A percentile compares a stretch with the other conserved stretches of the same genome.
These are phyloP conservation scores for Caerostris darwini DNA, from an alignment of 1,140 invertebrate species.

Conservation along the genomic window DNA sequence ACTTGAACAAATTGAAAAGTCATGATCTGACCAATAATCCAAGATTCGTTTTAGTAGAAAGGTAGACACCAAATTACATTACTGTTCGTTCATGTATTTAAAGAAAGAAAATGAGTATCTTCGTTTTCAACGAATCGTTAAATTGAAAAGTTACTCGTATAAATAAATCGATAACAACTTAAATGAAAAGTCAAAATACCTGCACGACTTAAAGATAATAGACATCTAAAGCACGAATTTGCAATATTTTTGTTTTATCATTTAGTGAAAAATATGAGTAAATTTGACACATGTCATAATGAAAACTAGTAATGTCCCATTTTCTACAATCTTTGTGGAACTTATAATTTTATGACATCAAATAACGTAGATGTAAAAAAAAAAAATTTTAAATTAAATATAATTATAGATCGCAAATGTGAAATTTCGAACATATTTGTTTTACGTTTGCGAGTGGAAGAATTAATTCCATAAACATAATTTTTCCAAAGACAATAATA, in stretches of 20 bases:
- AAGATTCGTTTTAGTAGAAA: neutral
- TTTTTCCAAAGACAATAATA: too few species aligned
- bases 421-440: too few species aligned
- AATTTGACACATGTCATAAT: neutral
- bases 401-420: too few species aligned
- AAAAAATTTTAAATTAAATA: too few species aligned
- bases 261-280: too few species aligned
- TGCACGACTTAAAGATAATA: neutral
- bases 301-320: neutral
- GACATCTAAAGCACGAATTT: neutral
- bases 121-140: neutral
- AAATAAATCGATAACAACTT: neutral
- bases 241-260: neutral
- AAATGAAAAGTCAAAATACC: neutral
- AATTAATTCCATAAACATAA: too few species aligned
- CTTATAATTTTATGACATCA: too few species aligned
- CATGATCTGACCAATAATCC: neutral
- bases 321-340: neutral
- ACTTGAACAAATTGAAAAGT: conserved; percentile 4
- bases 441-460: too few species aligned
- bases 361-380: too few species aligned
- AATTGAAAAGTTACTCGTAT: neutral
- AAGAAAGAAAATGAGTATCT: neutral
- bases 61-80: neutral
- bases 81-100: neutral